Conservation (phyloP, 2,888 invertebrate species). For the Rosalia funebris region DNA sequence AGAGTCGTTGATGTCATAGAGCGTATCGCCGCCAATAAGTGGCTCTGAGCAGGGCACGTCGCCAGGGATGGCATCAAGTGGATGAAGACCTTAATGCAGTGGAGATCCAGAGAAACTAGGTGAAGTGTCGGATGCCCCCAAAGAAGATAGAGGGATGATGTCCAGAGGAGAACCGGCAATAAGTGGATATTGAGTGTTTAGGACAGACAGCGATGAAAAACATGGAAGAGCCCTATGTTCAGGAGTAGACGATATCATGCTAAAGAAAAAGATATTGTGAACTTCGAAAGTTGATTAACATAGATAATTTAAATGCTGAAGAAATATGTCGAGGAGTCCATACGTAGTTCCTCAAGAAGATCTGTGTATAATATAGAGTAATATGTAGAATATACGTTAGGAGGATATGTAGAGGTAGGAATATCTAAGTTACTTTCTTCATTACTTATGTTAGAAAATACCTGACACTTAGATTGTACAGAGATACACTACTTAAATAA, state of each 20-base stretch:
- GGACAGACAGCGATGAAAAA: neutral
- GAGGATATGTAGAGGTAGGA: no score
- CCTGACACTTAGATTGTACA: no score
- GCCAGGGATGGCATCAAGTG: neutral
- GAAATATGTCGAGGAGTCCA: no score
- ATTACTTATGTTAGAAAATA: no score
- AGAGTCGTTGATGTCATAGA: slow-evolving; percentile 5
- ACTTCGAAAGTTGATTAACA: no score
- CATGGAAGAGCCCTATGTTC: neutral
- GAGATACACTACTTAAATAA: no score
- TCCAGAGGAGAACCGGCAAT: neutral
- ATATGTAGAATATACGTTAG: no score
- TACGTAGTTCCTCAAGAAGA: no score
- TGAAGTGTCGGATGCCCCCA: neutral
- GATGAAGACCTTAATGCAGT: neutral
- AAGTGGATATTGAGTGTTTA: neutral
- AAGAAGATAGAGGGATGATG: neutral
- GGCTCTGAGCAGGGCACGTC: neutral
- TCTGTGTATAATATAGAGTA: no score
- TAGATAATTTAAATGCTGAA: no score
- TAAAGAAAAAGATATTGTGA: neutral
- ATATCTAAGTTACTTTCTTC: no score
- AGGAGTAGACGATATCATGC: neutral
- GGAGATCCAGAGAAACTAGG: neutral
- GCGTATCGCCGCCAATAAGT: neutral